Percentiles rank a stretch among this genome's conserved stretches.
These are phyloP conservation scores for Apogon hyalosoma DNA, from an alignment of 2,797 vertebrate species.

Conservation along the genomic window DNA sequence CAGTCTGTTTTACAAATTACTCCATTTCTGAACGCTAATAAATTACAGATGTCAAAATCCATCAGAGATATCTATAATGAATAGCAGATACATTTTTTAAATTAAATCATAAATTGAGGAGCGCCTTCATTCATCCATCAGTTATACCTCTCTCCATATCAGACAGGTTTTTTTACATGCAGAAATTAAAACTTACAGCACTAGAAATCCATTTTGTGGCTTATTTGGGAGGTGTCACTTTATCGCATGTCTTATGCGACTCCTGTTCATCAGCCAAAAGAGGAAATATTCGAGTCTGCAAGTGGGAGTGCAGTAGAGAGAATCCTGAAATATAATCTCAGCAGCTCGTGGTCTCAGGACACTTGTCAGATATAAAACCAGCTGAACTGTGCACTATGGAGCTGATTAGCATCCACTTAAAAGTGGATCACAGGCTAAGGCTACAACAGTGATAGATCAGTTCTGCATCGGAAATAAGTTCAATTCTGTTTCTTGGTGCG, in stretches of 20 bases:
- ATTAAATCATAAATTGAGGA: slow-evolving; percentile 13
- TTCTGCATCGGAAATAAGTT: no score
- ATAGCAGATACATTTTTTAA: slow-evolving; percentile 19
- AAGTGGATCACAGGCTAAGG: no score
- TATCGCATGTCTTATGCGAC: not conserved
- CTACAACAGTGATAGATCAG: no score
- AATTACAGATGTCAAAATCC: slow-evolving; percentile 23
- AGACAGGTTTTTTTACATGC: slow-evolving; percentile 8
- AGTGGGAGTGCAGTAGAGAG: not conserved
- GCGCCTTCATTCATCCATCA: slow-evolving; percentile 17
- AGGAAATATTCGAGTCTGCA: not conserved
- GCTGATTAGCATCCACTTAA: no score
- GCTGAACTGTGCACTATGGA: no score
- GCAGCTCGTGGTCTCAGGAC: no score
- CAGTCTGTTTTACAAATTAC: no score
- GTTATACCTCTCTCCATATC: slow-evolving; percentile 7
- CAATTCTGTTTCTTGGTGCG: no score
- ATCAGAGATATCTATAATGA: slow-evolving; percentile 3
- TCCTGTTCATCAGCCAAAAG: not conserved
- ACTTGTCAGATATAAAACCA: no score
- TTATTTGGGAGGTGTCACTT: slow-evolving; percentile 31
- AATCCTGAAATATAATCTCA: not conserved
- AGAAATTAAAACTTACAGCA: slow-evolving; percentile 13
- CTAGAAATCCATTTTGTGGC: slow-evolving; percentile 26
- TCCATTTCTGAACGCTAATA: no score